Conservation (phyloP, 2,797 vertebrate genomes). For the Monodelphis domestica region DNA sequence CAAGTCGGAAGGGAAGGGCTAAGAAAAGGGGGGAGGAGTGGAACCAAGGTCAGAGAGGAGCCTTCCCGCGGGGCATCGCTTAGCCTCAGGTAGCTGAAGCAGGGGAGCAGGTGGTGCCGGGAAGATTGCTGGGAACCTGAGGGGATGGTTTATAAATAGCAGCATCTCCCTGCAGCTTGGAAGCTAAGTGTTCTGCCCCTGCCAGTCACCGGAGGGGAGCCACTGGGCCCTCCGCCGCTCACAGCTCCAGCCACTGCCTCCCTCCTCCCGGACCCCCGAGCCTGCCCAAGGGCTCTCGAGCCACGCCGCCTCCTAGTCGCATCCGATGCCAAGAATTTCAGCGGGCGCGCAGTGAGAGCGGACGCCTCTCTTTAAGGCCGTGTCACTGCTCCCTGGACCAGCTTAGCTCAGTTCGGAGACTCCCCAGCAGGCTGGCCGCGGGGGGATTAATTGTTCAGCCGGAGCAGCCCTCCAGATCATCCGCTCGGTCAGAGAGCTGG, state of each 20-base stretch:
- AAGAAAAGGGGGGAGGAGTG: background rate
- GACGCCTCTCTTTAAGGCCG: background rate
- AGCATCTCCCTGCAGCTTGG: background rate
- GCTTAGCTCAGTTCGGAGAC: background rate
- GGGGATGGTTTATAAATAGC: background rate
- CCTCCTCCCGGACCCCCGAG: background rate
- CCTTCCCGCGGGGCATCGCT: background rate
- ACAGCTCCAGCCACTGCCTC: background rate
- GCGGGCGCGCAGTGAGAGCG: background rate
- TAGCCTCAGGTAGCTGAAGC: background rate
- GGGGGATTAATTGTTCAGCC: background rate
- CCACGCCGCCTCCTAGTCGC: background rate
- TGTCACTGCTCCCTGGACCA: background rate
- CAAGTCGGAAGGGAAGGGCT: too few relatives aligned
- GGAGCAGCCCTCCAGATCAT: background rate
- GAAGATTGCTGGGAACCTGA: background rate
- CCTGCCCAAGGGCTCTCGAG: background rate
- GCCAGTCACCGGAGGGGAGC: background rate
- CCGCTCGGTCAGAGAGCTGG: background rate
- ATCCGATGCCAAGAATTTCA: background rate
- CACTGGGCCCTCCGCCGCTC: background rate
- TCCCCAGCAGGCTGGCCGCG: background rate
- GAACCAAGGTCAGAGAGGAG: background rate
- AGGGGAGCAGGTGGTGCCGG: background rate
- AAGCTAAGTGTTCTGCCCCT: background rate